Evolutionary conservation across 1,140 invertebrate genomes (phyloP).

Genomic region (Dermatophagoides farinae): DNA sequence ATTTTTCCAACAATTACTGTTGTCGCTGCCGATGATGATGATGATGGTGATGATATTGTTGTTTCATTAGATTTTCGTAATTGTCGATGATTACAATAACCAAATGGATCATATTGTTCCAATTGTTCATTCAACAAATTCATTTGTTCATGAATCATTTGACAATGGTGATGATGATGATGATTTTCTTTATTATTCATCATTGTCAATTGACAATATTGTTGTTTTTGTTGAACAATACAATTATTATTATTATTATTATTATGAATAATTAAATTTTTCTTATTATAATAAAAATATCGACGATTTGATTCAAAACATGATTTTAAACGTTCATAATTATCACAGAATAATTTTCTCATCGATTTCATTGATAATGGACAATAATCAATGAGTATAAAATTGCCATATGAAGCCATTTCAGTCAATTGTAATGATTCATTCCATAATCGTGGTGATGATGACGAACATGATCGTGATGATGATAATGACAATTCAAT

Average conservation of each 20-base stretch:
- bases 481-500: too few species aligned
- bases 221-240: neutral
- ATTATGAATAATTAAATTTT: neutral
- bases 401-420: conserved; percentile 5
- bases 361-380: neutral
- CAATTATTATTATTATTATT: neutral
- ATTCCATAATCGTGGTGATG: neutral
- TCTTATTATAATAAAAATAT: neutral
- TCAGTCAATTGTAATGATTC: neutral
- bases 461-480: neutral
- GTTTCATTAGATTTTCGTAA: neutral
- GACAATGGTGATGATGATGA: too few species aligned
- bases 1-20: neutral
- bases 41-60: neutral
- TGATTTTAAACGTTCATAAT: neutral
- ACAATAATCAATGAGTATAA: neutral
- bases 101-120: neutral
- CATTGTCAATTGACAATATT: too few species aligned
- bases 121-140: too few species aligned
- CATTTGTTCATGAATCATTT: too few species aligned
- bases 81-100: neutral
- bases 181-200: too few species aligned
- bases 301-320: neutral
- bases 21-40: neutral
- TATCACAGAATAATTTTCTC: neutral